Conservation (phyloP, 2,888 invertebrate genomes). For the Dolomedes plantarius region DNA sequence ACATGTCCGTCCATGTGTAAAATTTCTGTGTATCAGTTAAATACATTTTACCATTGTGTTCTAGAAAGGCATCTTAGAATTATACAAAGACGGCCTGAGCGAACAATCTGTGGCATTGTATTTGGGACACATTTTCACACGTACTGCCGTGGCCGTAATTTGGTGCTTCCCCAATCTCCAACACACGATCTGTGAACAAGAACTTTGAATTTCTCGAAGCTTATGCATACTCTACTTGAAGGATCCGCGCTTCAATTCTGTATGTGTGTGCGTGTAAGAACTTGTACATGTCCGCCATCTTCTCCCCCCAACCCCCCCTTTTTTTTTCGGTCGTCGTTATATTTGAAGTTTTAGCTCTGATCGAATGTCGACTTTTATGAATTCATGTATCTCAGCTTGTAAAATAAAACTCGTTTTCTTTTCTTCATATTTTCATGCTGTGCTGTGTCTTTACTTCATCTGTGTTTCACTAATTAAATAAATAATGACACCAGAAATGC, state of each 20-base stretch:
- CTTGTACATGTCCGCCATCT: constrained; percentile 10
- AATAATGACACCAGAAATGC: too few species aligned
- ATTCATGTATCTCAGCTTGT: constrained; percentile 11
- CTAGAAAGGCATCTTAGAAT: not conserved
- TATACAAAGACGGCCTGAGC: not conserved
- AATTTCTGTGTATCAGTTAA: not conserved
- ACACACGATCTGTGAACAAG: not conserved
- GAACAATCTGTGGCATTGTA: constrained; percentile 8
- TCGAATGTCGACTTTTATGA: constrained; percentile 14
- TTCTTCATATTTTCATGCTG: not conserved
- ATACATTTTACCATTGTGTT: not conserved
- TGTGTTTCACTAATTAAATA: too few species aligned
- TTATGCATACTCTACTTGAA: constrained; percentile 1
- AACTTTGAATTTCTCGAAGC: not conserved
- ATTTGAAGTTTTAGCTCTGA: constrained; percentile 18
- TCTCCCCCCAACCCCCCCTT: not conserved
- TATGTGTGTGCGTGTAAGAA: constrained; percentile 6
- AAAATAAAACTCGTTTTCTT: constrained; percentile 3
- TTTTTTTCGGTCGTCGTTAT: not conserved
- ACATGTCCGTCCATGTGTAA: constrained; percentile 4
- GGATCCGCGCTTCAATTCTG: not conserved
- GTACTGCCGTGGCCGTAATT: constrained; percentile 5
- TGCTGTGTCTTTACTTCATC: not conserved
- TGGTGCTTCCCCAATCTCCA: constrained; percentile 6
- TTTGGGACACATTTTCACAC: constrained; percentile 10